Conservation (phyloP, 2,113 vertebrate genomes). For the Chaetops frenatus region DNA sequence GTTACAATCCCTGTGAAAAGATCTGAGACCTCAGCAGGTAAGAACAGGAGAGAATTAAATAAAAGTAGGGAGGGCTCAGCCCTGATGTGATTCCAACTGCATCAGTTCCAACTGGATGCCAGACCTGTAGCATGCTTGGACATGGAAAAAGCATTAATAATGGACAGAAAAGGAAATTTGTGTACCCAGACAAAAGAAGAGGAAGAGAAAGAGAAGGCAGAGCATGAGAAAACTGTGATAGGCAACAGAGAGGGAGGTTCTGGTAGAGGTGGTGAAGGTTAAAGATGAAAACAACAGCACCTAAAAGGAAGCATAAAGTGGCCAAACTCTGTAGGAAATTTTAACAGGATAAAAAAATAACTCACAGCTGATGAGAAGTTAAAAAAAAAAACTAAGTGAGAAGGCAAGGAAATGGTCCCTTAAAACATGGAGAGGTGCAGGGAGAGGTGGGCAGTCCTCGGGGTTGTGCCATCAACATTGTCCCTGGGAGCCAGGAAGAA, state of each 20-base stretch:
- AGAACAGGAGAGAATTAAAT: neutral
- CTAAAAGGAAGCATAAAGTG: neutral
- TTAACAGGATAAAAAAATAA: neutral
- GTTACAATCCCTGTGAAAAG: neutral
- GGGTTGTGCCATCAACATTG: too few relatives aligned
- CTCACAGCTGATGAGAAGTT: neutral
- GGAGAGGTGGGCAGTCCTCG: neutral
- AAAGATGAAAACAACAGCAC: neutral
- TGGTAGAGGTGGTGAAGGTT: neutral
- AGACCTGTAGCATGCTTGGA: neutral
- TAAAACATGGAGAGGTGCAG: neutral
- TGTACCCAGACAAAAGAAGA: neutral
- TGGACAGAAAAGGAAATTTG: neutral
- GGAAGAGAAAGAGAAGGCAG: neutral
- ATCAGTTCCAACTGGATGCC: neutral
- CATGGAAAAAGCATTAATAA: neutral
- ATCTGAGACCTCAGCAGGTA: neutral
- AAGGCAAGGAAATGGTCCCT: fast-evolving
- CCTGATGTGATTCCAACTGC: neutral
- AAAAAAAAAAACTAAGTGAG: neutral
- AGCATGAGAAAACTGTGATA: neutral
- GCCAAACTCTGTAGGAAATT: neutral
- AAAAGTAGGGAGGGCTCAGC: neutral
- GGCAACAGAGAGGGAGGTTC: neutral
- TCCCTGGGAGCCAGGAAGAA: neutral